phyloP scores from a whole-genome alignment of 2,888 invertebrate genomes.

The Parnassius smintheus region DNA sequence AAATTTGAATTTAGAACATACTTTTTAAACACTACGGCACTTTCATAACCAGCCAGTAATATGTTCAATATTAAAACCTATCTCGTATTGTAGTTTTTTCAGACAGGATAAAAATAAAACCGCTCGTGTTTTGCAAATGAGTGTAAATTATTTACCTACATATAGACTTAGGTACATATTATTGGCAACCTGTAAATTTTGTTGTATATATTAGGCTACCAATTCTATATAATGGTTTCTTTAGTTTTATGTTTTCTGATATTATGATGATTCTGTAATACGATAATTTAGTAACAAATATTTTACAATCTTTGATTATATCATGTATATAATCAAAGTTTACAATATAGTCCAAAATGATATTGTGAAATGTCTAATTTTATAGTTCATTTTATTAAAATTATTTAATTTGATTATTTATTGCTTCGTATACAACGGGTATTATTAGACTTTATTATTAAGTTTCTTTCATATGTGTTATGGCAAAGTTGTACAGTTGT shows the following conservation, averaged over 20 bases:
- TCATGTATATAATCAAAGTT: too few species aligned
- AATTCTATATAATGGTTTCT: background rate
- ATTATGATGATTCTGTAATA: background rate
- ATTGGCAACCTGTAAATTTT: background rate
- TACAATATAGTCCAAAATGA: background rate
- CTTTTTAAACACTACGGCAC: too few species aligned
- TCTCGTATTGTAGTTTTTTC: too few species aligned
- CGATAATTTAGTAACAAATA: background rate
- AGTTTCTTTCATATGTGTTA: constrained; percentile 26
- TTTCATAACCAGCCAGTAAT: too few species aligned
- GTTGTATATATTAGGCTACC: constrained; percentile 12
- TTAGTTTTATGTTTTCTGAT: background rate
- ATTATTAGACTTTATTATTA: constrained; percentile 39
- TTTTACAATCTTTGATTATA: background rate
- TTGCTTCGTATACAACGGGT: constrained; percentile 43
- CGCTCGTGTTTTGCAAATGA: too few species aligned
- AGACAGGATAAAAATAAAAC: too few species aligned
- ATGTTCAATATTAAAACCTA: too few species aligned
- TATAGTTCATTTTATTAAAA: background rate
- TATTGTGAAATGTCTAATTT: background rate
- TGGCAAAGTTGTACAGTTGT: constrained; percentile 56
- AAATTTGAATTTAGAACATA: too few species aligned
- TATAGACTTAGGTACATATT: background rate
- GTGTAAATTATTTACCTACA: too few species aligned
- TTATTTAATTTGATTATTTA: constrained; percentile 29